Conservation (phyloP, 2,888 invertebrate genomes). For the Ditula angustiorana region DNA sequence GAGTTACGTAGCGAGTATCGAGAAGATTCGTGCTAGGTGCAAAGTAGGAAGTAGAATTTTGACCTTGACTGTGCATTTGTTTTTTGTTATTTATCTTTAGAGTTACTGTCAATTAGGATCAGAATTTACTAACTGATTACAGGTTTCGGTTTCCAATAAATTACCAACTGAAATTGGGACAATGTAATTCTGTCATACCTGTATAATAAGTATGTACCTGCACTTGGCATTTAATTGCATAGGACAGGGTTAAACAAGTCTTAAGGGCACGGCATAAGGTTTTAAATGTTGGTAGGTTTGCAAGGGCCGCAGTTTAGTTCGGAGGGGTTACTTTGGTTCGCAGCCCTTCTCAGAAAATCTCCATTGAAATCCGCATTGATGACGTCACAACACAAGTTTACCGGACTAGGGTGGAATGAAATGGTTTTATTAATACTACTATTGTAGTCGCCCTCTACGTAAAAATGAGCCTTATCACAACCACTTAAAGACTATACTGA, state of each 20-base stretch:
- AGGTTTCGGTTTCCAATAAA: too few relatives aligned
- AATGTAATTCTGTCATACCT: constrained; percentile 12
- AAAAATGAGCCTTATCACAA: constrained; percentile 4
- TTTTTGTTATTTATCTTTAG: too few relatives aligned
- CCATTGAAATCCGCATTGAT: constrained; percentile 27
- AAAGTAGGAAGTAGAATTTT: too few relatives aligned
- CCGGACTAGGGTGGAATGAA: constrained; percentile 24
- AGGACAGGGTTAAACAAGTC: neutral
- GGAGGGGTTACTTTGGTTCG: constrained; percentile 32
- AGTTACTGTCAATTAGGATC: too few relatives aligned
- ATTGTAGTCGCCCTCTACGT: constrained; percentile 5
- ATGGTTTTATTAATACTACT: constrained; percentile 27
- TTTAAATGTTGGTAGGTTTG: constrained; percentile 18
- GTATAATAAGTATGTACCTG: constrained; percentile 33
- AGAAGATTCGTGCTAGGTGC: too few relatives aligned
- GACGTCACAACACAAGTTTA: constrained; percentile 27
- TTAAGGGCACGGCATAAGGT: neutral
- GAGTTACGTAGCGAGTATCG: too few relatives aligned
- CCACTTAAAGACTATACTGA: neutral
- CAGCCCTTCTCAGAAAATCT: constrained; percentile 36
- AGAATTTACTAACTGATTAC: too few relatives aligned
- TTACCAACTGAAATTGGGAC: neutral
- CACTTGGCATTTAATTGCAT: constrained; percentile 6
- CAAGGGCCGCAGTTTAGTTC: constrained; percentile 25
- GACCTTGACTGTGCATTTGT: too few relatives aligned